Conservation (phyloP, 2,113 vertebrate genomes). For the Hiodon tergisus region DNA sequence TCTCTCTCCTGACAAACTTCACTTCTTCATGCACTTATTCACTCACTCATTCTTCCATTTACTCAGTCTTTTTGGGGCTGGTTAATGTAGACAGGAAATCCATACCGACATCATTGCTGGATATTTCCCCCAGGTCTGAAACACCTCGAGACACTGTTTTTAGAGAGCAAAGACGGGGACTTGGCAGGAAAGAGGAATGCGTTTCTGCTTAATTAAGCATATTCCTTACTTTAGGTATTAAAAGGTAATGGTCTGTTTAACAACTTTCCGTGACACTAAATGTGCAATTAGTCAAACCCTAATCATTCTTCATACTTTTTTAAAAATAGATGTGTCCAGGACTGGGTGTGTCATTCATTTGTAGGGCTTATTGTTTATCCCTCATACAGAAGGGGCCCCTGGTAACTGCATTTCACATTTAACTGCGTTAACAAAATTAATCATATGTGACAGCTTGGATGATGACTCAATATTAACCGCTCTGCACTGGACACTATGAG, state of each 20-base stretch:
- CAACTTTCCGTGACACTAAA: slow-evolving; percentile 67
- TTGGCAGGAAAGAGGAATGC: slow-evolving; percentile 63
- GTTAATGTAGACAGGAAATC: slow-evolving; percentile 41
- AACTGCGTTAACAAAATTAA: too few relatives aligned
- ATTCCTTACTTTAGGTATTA: slow-evolving; percentile 68
- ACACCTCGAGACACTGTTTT: slow-evolving; percentile 51
- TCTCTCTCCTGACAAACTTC: too few relatives aligned
- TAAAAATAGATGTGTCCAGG: slow-evolving; percentile 50
- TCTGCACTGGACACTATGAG: too few relatives aligned
- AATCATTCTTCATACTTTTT: slow-evolving; percentile 68
- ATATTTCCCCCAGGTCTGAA: slow-evolving; percentile 49
- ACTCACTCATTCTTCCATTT: slow-evolving; percentile 18
- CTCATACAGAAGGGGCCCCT: neutral
- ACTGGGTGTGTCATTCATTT: slow-evolving; percentile 39
- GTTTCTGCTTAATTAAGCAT: slow-evolving; percentile 71
- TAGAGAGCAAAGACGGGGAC: slow-evolving; percentile 47
- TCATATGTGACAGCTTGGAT: too few relatives aligned
- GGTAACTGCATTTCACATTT: too few relatives aligned
- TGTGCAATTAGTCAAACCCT: slow-evolving; percentile 67
- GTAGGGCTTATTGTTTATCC: slow-evolving; percentile 38
- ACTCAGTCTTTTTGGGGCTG: slow-evolving; percentile 25
- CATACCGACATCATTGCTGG: slow-evolving; percentile 52
- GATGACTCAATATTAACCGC: too few relatives aligned
- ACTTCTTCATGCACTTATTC: neutral
- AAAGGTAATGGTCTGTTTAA: slow-evolving; percentile 73